Evolutionary conservation across 2,888 invertebrate genomes (phyloP).

Genomic region (Thyatira batis): DNA sequence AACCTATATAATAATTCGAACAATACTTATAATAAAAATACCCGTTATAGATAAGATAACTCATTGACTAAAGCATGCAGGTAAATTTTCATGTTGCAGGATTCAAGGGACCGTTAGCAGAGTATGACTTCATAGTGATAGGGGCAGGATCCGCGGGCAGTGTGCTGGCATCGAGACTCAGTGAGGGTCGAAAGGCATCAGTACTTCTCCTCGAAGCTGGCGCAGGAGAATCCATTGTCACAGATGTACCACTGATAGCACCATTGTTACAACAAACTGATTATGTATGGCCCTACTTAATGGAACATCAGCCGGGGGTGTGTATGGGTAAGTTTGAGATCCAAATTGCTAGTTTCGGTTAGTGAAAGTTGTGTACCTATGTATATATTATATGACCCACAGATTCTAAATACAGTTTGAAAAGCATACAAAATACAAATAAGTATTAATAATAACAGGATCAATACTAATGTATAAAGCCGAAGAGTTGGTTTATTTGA

Average conservation of each 20-base stretch:
- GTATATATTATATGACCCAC: no score
- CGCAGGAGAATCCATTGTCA: constrained; percentile 64
- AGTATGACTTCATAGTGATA: constrained; percentile 76
- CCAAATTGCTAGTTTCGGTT: no score
- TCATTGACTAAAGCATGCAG: no score
- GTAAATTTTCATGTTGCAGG: constrained; percentile 41
- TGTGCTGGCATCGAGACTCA: constrained; percentile 76
- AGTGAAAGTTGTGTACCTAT: no score
- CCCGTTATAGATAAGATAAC: background rate
- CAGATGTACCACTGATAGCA: constrained; percentile 71
- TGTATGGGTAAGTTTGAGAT: constrained; percentile 70
- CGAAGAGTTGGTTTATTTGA: no score
- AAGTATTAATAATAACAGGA: no score
- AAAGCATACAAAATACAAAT: no score
- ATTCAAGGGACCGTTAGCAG: constrained; percentile 60
- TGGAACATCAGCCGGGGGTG: constrained; percentile 79
- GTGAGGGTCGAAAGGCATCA: constrained; percentile 66
- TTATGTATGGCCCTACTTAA: constrained; percentile 78
- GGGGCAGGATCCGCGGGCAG: constrained; percentile 82
- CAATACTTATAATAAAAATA: background rate
- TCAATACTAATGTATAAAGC: no score
- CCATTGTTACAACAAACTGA: constrained; percentile 65
- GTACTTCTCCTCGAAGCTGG: constrained; percentile 79
- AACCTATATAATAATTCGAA: no score
- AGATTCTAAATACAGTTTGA: no score